phyloP scores from a whole-genome alignment of 2,888 invertebrate genomes.

The Drosophila picticornis region DNA sequence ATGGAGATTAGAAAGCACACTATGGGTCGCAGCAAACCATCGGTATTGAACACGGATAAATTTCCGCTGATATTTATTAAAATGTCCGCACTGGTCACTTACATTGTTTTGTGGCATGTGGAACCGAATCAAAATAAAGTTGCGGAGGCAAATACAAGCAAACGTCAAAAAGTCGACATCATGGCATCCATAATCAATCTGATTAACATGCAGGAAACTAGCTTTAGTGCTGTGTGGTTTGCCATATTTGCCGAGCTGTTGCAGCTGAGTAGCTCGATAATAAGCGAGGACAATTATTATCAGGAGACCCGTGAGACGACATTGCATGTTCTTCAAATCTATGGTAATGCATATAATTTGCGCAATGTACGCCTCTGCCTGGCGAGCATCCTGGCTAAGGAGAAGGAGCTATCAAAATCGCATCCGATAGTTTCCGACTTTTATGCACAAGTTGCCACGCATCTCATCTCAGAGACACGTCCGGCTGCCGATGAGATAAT shows the following conservation, averaged over 20 bases:
- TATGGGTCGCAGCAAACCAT: slow-evolving; percentile 54
- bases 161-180: slow-evolving; percentile 69
- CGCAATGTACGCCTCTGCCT: slow-evolving; percentile 69
- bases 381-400: slow-evolving; percentile 61
- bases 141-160: slow-evolving; percentile 33
- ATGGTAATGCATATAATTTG: slow-evolving; percentile 68
- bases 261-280: slow-evolving; percentile 57
- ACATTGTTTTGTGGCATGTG: slow-evolving; percentile 78
- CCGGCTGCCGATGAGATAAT: slow-evolving; percentile 57
- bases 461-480: slow-evolving; percentile 71
- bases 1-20: slow-evolving; percentile 78
- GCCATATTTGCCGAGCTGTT: slow-evolving; percentile 78
- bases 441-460: slow-evolving; percentile 57
- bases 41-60: slow-evolving; percentile 58
- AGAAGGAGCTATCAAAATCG: slow-evolving; percentile 42
- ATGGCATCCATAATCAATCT: slow-evolving; percentile 68
- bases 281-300: slow-evolving; percentile 79
- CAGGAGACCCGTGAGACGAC: slow-evolving; percentile 60
- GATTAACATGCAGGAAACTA: slow-evolving; percentile 54
- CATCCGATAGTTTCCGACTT: slow-evolving; percentile 42
- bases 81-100: slow-evolving; percentile 76
- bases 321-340: slow-evolving; percentile 61
- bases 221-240: slow-evolving; percentile 81
- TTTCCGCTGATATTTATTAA: slow-evolving; percentile 70
- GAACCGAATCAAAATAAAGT: slow-evolving; percentile 10